phyloP scores from a whole-genome alignment of 1,140 invertebrate genomes.

The Temnothorax curvispinosus region DNA sequence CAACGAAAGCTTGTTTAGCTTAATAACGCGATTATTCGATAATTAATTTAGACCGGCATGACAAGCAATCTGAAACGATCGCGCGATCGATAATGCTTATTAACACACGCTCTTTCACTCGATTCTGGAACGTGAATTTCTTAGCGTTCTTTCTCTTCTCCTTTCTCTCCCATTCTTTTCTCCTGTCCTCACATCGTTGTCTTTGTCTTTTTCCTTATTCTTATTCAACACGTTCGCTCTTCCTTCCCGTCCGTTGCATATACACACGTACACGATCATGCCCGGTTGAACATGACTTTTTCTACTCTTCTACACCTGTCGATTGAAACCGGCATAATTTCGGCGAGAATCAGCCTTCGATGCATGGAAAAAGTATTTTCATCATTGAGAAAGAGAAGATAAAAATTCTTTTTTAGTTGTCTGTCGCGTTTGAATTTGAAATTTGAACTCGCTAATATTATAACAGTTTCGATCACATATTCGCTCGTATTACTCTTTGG shows the following conservation, averaged over 20 bases:
- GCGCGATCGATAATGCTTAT: slow-evolving; percentile 33
- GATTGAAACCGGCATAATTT: not conserved
- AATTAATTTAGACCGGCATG: slow-evolving; percentile 7
- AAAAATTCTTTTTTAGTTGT: not conserved
- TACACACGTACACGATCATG: not conserved
- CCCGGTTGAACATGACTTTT: not conserved
- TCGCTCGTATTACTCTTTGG: not conserved
- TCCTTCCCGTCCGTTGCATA: not conserved
- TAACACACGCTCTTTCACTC: slow-evolving; percentile 36
- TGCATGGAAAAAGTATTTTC: not conserved
- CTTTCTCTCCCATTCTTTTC: slow-evolving; percentile 20
- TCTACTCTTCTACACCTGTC: not conserved
- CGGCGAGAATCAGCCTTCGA: not conserved
- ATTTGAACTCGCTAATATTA: not conserved
- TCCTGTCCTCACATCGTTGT: not conserved
- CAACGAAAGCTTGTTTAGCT: not conserved
- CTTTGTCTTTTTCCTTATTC: not conserved
- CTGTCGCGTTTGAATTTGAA: not conserved
- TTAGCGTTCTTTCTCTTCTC: slow-evolving; percentile 58
- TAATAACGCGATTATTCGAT: slow-evolving; percentile 14
- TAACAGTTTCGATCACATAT: not conserved
- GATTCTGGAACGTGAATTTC: slow-evolving; percentile 41
- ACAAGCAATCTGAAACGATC: slow-evolving; percentile 5
- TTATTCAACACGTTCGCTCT: not conserved
- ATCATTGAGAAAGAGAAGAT: not conserved